These are phyloP conservation scores for Mimumesa dahlbomi DNA, from an alignment of 2,888 invertebrate genomes.

Conservation along the genomic window DNA sequence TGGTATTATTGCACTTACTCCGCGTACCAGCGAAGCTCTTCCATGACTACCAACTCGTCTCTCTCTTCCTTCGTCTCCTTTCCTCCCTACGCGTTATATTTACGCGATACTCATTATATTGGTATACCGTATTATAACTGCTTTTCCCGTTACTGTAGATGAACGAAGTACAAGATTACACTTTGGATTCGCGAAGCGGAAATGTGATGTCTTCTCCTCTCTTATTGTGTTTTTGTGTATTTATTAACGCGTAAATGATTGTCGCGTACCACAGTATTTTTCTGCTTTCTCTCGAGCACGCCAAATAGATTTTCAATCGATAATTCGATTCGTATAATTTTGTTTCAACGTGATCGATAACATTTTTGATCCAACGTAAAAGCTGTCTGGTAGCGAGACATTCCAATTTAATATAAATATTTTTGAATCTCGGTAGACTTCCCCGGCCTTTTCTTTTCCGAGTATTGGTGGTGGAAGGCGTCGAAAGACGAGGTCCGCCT, in stretches of 20 bases:
- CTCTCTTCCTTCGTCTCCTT: conserved; percentile 37
- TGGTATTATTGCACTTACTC: conserved; percentile 80
- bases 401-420: conserved; percentile 47
- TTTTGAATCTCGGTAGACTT: conserved; percentile 20
- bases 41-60: conserved; percentile 54
- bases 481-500: conserved; percentile 29
- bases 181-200: background rate
- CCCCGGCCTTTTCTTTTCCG: conserved; percentile 23
- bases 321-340: background rate
- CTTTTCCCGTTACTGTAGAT: conserved; percentile 6
- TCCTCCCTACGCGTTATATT: conserved; percentile 36
- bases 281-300: too few relatives aligned
- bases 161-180: background rate
- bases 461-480: conserved; percentile 18
- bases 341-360: too few relatives aligned
- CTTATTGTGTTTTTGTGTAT: too few relatives aligned
- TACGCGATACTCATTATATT: conserved; percentile 37
- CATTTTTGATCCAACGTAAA: background rate
- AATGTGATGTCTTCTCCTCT: too few relatives aligned
- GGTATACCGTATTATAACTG: conserved; percentile 37
- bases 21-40: conserved; percentile 60
- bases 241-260: too few relatives aligned
- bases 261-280: too few relatives aligned
- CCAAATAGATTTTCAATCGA: too few relatives aligned
- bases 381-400: background rate